Evolutionary conservation across 2,888 invertebrate species (phyloP).

Genomic region (Acanthoscelides obtectus): DNA sequence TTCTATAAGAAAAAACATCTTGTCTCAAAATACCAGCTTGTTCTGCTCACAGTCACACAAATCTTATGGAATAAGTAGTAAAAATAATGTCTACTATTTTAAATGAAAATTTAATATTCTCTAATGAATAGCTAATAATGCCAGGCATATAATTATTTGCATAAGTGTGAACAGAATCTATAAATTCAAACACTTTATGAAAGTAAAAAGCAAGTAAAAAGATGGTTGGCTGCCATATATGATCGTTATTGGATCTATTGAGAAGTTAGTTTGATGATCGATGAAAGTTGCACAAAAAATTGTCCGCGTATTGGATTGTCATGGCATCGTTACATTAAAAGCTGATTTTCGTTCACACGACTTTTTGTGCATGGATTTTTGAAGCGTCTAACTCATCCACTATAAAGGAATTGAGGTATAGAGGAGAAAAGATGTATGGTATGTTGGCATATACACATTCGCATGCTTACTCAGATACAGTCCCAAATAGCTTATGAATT

Average conservation of each 20-base stretch:
- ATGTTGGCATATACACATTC: no score
- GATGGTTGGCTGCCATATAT: neutral
- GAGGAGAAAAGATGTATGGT: no score
- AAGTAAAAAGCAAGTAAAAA: neutral
- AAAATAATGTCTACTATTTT: no score
- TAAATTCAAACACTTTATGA: neutral
- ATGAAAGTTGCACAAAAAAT: neutral
- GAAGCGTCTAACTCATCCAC: neutral
- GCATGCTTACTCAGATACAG: no score
- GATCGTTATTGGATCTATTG: neutral
- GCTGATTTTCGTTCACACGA: neutral
- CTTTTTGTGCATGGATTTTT: neutral
- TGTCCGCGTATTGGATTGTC: neutral
- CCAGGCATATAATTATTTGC: neutral
- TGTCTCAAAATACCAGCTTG: neutral
- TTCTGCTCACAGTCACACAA: neutral
- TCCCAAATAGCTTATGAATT: no score
- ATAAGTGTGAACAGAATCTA: neutral
- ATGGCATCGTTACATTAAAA: no score
- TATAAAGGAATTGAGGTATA: neutral
- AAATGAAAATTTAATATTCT: no score
- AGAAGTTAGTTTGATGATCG: neutral
- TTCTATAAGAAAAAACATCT: neutral
- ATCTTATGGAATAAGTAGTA: no score
- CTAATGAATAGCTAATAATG: neutral